Conservation (phyloP, 2,113 vertebrate species). For the Galbula dea region DNA sequence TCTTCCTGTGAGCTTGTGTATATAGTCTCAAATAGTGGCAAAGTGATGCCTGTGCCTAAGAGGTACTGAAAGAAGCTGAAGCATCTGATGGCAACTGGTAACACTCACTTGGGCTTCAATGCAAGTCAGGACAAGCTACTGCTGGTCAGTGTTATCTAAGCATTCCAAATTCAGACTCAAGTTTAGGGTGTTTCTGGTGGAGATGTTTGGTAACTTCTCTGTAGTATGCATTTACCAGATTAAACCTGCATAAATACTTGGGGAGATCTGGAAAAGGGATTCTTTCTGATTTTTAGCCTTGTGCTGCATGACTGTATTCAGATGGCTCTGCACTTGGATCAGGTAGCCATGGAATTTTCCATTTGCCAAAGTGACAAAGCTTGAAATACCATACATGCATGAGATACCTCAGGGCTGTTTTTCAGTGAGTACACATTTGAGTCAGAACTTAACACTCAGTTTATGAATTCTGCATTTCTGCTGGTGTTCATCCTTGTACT, state of each 20-base stretch:
- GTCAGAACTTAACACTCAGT: neutral
- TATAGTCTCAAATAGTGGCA: neutral
- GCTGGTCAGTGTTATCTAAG: neutral
- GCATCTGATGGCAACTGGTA: neutral
- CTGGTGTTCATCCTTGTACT: neutral
- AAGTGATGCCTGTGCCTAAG: neutral
- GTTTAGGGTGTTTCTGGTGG: neutral
- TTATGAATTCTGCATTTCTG: neutral
- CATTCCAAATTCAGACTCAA: neutral
- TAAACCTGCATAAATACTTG: neutral
- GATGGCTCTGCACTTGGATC: neutral
- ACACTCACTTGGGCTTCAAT: neutral
- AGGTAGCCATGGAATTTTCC: neutral
- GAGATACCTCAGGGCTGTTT: neutral
- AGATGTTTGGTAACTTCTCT: neutral
- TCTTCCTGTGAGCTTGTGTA: neutral
- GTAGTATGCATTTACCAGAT: neutral
- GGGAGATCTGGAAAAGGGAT: neutral
- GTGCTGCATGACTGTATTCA: neutral
- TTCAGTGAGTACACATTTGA: neutral
- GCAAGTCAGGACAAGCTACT: neutral
- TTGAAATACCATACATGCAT: accelerated
- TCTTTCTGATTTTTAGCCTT: neutral
- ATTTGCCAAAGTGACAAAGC: neutral
- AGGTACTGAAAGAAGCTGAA: neutral